These are phyloP conservation scores for Hirtodrosophila trivittata DNA, from an alignment of 2,888 invertebrate genomes.

Conservation along the genomic window DNA sequence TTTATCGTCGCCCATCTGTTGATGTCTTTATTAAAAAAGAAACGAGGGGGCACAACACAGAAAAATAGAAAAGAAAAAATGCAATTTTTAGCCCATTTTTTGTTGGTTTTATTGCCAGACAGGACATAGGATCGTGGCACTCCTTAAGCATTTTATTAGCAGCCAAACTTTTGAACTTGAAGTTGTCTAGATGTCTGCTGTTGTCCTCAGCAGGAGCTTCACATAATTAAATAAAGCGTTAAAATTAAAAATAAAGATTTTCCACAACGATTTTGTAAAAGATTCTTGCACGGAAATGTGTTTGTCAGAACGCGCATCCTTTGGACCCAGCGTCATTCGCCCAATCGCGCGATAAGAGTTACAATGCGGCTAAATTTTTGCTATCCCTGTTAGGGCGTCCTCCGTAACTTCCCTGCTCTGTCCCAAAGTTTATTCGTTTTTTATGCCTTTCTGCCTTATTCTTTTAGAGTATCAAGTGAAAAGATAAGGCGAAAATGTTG, in stretches of 20 bases:
- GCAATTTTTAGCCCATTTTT: slow-evolving; percentile 77
- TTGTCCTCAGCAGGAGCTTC: slow-evolving; percentile 59
- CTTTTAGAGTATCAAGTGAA: slow-evolving; percentile 57
- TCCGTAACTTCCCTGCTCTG: slow-evolving; percentile 9
- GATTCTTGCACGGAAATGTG: slow-evolving; percentile 57
- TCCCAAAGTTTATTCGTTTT: slow-evolving; percentile 60
- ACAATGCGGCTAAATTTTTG: slow-evolving; percentile 45
- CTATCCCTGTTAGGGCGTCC: slow-evolving; percentile 6
- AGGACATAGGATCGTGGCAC: slow-evolving; percentile 20
- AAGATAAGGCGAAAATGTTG: slow-evolving; percentile 70
- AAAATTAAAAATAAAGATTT: slow-evolving; percentile 80
- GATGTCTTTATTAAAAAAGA: slow-evolving; percentile 80
- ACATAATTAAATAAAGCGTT: slow-evolving; percentile 81
- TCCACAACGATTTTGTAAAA: slow-evolving; percentile 49
- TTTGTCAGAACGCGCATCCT: slow-evolving; percentile 52
- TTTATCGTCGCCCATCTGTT: slow-evolving; percentile 80
- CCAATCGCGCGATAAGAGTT: slow-evolving; percentile 39
- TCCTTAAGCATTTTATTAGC: slow-evolving; percentile 65
- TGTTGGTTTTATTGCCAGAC: slow-evolving; percentile 67
- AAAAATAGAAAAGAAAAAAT: slow-evolving; percentile 42
- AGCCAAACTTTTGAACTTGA: slow-evolving; percentile 58
- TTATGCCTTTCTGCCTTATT: slow-evolving; percentile 55
- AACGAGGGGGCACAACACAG: slow-evolving; percentile 1
- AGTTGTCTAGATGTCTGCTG: slow-evolving; percentile 59
- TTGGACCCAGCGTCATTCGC: slow-evolving; percentile 18